Conservation (phyloP, 1,140 invertebrate species). For the Calliopsis andreniformis region DNA sequence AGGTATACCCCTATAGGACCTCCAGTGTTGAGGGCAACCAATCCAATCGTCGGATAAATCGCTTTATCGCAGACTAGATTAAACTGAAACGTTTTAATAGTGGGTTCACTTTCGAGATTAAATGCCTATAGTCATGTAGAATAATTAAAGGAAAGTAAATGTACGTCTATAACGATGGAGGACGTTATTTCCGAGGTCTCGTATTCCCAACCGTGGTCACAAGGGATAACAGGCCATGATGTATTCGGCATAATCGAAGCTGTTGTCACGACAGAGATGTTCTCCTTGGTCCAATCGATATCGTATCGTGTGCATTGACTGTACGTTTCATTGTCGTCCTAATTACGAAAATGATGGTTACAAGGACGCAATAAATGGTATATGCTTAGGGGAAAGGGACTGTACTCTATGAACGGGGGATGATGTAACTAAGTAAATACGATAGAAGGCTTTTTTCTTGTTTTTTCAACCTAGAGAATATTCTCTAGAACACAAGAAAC, state of each 20-base stretch:
- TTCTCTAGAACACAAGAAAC: neutral
- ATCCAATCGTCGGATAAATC: conserved; percentile 92
- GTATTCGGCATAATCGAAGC: conserved; percentile 79
- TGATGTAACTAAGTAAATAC: neutral
- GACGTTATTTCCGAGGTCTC: conserved; percentile 86
- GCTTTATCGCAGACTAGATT: conserved; percentile 91
- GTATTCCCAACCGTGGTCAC: conserved; percentile 91
- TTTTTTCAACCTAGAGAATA: neutral
- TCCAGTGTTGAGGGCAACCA: conserved; percentile 91
- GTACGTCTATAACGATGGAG: conserved; percentile 92
- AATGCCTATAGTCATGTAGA: neutral
- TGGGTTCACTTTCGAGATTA: neutral
- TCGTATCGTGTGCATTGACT: conserved; percentile 86
- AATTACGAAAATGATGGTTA: conserved; percentile 35
- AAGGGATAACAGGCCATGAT: conserved; percentile 85
- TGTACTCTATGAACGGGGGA: neutral
- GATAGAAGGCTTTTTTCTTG: too few species aligned
- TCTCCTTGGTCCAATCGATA: conserved; percentile 84
- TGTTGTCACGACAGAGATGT: conserved; percentile 76
- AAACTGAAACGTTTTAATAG: conserved; percentile 84
- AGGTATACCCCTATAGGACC: conserved; percentile 93
- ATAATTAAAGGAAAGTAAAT: conserved; percentile 58
- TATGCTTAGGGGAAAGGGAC: neutral
- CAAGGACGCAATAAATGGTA: neutral
- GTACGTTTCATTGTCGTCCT: conserved; percentile 80